Conservation (phyloP, 2,888 invertebrate genomes). For the Patella ulyssiponensis region DNA sequence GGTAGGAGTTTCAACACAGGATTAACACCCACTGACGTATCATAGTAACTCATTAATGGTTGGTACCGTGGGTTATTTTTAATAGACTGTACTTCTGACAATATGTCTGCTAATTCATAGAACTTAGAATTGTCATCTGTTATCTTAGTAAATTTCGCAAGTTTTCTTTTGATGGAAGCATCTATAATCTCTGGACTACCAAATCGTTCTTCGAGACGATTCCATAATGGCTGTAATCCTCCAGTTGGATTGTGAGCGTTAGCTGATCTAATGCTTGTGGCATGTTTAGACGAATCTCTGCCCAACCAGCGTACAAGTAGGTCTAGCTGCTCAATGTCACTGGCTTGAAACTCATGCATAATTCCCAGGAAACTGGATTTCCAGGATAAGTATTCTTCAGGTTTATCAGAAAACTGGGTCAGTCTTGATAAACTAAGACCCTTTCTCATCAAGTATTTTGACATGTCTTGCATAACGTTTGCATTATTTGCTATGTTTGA, state of each 20-base stretch:
- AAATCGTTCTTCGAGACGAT: constrained; percentile 32
- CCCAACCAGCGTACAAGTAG: constrained; percentile 27
- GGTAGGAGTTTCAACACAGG: constrained; percentile 41
- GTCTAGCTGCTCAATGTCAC: constrained; percentile 22
- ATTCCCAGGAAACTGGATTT: too few species aligned
- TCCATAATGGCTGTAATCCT: constrained; percentile 16
- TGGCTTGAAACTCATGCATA: too few species aligned
- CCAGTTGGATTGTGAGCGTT: constrained; percentile 23
- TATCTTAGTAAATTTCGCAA: constrained; percentile 34
- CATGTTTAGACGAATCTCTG: too few species aligned
- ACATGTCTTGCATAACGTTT: too few species aligned
- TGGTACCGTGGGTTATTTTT: constrained; percentile 31
- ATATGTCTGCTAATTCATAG: constrained; percentile 34
- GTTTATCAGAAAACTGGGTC: too few species aligned
- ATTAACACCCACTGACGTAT: constrained; percentile 35
- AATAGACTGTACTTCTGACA: constrained; percentile 33
- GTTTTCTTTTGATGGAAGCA: constrained; percentile 29
- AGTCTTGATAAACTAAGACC: too few species aligned
- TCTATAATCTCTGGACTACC: constrained; percentile 36
- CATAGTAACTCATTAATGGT: constrained; percentile 32
- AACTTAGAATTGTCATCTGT: constrained; percentile 29
- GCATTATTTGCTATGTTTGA: too few species aligned
- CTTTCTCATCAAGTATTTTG: too few species aligned
- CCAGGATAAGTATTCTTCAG: too few species aligned
- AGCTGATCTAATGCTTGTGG: constrained; percentile 28